Conservation (phyloP, 2,113 vertebrate species). For the Mobula birostris region DNA sequence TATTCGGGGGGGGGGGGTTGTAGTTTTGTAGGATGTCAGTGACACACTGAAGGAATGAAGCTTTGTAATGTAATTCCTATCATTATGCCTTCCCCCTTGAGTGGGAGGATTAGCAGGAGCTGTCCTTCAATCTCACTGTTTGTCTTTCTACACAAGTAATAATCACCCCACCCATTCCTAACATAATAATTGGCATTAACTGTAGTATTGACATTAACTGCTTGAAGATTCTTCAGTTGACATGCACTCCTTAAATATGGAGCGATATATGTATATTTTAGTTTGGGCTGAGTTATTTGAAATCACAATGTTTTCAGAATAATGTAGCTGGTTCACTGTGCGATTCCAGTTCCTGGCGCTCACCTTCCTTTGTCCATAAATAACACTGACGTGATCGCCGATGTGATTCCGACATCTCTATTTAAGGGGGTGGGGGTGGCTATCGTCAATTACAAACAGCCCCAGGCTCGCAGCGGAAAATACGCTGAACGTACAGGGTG, state of each 20-base stretch:
- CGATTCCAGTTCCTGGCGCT: background rate
- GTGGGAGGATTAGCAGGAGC: background rate
- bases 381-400: slow-evolving; percentile 7
- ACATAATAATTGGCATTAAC: background rate
- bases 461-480: background rate
- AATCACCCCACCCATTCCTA: background rate
- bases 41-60: background rate
- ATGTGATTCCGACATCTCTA: background rate
- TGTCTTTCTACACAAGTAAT: background rate
- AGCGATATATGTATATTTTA: background rate
- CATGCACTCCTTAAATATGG: background rate
- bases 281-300: background rate
- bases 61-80: background rate
- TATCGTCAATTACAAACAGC: background rate
- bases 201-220: background rate
- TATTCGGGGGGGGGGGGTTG: background rate
- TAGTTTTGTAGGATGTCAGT: background rate
- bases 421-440: background rate
- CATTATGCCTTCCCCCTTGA: background rate
- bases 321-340: background rate
- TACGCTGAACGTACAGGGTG: background rate
- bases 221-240: background rate
- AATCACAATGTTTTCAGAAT: background rate
- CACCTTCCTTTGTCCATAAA: slow-evolving; percentile 6
- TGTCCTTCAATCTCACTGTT: background rate